Base-by-base conservation (phyloP, 2,888 invertebrate species). In the Napeogenes inachia region DNA sequence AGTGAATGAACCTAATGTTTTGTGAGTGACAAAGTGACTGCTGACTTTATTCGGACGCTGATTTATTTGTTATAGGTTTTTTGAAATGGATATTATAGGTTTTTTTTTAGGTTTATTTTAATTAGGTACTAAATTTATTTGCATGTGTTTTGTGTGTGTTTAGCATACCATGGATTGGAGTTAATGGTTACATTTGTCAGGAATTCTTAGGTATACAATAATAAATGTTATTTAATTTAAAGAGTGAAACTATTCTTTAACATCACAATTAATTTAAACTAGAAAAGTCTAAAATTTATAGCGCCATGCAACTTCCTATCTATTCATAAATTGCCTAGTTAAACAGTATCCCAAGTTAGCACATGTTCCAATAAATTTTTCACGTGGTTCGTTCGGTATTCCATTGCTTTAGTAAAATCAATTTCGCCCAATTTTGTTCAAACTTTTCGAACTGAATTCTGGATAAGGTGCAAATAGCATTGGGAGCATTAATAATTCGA, bases 401-500 rank as follows among this genome's bases (percentile, higher is more conserved):
- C 71, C 54, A 68, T 62, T 54, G 61, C 67, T 61, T 57, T 62
- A 63, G 53, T 38, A 59, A 66, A 69, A 70, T 73, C 71, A 65
- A 71, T 69, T 68, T 62, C 62, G 60, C 62, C 57, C 68, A 61
- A 69, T 64, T 66, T 66, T 54, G 57, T 65, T 64, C 66, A 67
- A 71, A 73, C 71, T 69, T 69, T 69, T 68, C 68, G 58, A 60
- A 65, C 68, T 65, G 69, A 63, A 59, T 62, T 63, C 58, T 60
- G 67, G 66, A 68, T 69, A 65, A 69, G 68, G 71, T 71, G 72
- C 65, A 71, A 72, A 73, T 70, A 74, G 75, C 71, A 66, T 67
- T 61, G 61, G 61, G 68, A 66, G 64, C 75, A 80, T 80, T 72
- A 78, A 80, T 80, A 78, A 81, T 81, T 79, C 79, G 71, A 45